These are phyloP conservation scores for Tiaroga cobitis DNA, from an alignment of 2,797 vertebrate genomes.

Conservation along the genomic window DNA sequence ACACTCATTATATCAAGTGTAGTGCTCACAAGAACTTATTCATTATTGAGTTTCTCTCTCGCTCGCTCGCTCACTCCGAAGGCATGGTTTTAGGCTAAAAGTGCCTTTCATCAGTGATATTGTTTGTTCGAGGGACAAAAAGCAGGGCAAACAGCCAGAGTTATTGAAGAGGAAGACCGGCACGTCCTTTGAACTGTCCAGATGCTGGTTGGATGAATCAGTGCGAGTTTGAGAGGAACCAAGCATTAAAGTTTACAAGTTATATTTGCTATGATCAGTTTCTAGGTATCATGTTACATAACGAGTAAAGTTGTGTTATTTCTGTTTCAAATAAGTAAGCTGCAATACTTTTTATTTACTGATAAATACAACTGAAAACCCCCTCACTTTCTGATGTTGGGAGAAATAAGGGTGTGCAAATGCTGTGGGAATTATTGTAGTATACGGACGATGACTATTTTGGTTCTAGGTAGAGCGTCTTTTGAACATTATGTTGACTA, in stretches of 20 bases:
- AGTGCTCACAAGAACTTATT: constrained; percentile 41
- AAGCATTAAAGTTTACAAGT: neutral
- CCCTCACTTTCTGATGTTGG: neutral
- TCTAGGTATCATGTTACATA: neutral
- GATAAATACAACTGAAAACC: neutral
- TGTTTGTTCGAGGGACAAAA: constrained; percentile 56
- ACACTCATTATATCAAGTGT: constrained; percentile 59
- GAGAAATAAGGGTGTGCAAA: neutral
- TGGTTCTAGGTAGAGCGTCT: neutral
- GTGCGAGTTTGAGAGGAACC: neutral
- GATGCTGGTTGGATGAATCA: neutral
- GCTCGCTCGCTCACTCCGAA: constrained; percentile 24
- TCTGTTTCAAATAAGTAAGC: neutral
- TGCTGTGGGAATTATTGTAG: neutral
- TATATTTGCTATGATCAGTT: neutral
- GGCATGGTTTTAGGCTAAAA: constrained; percentile 46
- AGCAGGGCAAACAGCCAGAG: constrained; percentile 29
- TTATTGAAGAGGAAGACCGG: constrained; percentile 23
- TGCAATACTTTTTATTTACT: neutral
- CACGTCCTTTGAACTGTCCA: constrained; percentile 49
- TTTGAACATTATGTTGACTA: neutral
- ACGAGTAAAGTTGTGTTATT: neutral
- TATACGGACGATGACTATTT: neutral
- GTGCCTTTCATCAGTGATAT: constrained; percentile 50
- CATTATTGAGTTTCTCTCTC: constrained; percentile 51